These are phyloP conservation scores for Amblyopsis hoosieri DNA, from an alignment of 2,797 vertebrate species.

Conservation along the genomic window DNA sequence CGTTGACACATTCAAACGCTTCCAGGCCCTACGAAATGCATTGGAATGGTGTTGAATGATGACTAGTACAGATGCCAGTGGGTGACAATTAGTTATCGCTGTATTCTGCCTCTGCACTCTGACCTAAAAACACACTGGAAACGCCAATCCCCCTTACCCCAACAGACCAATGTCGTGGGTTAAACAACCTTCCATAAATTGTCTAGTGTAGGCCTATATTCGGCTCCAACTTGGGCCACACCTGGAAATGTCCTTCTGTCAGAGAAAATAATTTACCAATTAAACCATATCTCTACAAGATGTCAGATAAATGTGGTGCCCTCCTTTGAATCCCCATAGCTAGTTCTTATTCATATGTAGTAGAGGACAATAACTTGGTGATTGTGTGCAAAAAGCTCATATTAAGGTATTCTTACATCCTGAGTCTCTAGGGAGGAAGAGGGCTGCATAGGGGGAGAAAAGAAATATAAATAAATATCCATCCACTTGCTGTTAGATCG, in stretches of 20 bases:
- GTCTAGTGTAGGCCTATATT: neutral
- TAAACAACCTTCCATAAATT: too few relatives aligned
- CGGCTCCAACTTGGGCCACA: conserved; percentile 18
- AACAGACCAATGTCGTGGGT: conserved; percentile 5
- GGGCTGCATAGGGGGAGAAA: conserved; percentile 91
- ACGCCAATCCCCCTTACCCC: conserved; percentile 25
- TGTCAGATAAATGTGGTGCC: conserved; percentile 40
- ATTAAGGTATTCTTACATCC: conserved; percentile 89
- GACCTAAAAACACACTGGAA: conserved; percentile 30
- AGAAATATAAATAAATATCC: conserved; percentile 84
- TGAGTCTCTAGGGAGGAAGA: conserved; percentile 97
- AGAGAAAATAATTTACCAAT: conserved; percentile 17
- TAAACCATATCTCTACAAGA: conserved; percentile 35
- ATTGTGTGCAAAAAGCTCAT: conserved; percentile 80
- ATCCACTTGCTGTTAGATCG: conserved; percentile 77
- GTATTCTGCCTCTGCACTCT: conserved; percentile 27
- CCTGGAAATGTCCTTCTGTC: conserved; percentile 24
- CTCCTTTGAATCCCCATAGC: conserved; percentile 22
- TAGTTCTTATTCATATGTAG: conserved; percentile 29
- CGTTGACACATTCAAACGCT: conserved; percentile 46
- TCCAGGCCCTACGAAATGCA: conserved; percentile 58
- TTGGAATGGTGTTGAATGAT: conserved; percentile 69
- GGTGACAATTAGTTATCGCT: conserved; percentile 44
- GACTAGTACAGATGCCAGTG: conserved; percentile 70
- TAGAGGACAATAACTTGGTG: conserved; percentile 70